phyloP scores from a whole-genome alignment of 2,113 vertebrate genomes.

The Salvelinus sp. region DNA sequence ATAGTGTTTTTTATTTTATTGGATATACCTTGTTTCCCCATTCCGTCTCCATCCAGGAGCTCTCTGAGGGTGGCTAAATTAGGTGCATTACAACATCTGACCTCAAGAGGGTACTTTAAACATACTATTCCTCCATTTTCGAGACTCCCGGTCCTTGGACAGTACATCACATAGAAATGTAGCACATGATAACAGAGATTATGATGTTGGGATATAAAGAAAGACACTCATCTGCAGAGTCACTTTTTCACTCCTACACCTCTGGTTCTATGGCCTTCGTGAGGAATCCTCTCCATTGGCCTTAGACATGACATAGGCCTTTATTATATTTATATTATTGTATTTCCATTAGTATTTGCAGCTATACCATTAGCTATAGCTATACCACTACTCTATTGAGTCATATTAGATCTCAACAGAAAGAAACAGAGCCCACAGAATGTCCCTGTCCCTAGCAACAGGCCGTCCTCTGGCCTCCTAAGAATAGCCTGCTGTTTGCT shows the following conservation, averaged over 20 bases:
- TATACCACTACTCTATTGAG: background rate
- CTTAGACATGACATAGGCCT: too few relatives aligned
- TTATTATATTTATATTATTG: too few relatives aligned
- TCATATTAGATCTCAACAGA: background rate
- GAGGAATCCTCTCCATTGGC: background rate
- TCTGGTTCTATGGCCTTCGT: background rate
- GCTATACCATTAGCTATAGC: too few relatives aligned
- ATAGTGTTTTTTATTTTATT: background rate
- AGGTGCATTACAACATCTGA: constrained; percentile 8
- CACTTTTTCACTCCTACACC: background rate
- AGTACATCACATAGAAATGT: background rate
- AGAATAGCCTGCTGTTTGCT: constrained; percentile 45
- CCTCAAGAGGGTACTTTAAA: constrained; percentile 61
- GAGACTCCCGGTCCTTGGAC: too few relatives aligned
- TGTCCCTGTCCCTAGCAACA: constrained; percentile 15
- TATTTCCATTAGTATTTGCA: too few relatives aligned
- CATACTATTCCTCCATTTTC: constrained; percentile 27
- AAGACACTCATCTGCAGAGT: background rate
- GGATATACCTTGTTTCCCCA: too few relatives aligned
- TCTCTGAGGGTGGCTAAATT: background rate
- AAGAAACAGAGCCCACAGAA: background rate
- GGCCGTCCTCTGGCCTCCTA: constrained; percentile 8
- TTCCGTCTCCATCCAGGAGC: background rate
- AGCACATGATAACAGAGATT: background rate
- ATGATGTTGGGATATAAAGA: background rate